Evolutionary conservation across 2,113 vertebrate species (phyloP), one percentile per base, ranked within the genome.

Genomic region (Passer montanus): DNA sequence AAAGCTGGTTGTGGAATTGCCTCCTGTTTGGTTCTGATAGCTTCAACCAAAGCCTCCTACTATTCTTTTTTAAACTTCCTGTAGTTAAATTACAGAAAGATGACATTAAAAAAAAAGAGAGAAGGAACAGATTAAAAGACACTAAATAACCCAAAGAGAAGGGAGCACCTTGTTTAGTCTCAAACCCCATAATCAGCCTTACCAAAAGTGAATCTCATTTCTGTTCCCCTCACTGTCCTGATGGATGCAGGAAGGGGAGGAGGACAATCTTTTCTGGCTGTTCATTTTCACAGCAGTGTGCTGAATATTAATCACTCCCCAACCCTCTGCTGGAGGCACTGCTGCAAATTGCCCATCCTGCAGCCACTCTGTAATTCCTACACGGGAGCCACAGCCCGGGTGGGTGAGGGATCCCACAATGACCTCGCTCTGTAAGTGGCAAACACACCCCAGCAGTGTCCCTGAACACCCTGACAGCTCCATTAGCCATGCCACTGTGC

Each of bases 291-390:
- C 74, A 90, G 85, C 94, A 93, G 82, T 79, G 94, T 14, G 13
- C 47, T 75, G 95, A 93, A 95, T 95, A 72, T 75, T 82, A 94
- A 95, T 67, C 56, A 94, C 66, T n/a, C 78, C 6, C 11, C 62
- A 74, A 55, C 37, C 30, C 49, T 13, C 66, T 7, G 62, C 95
- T 69, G 81, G 12, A 60, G 77, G 90, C 4, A 0, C 64, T 74
- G 74, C 95, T 76, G 80, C 90, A 63, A 50, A 68, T n/a, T 20
- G 15, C 84, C 53, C 3, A 0, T 27, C 60, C 79, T 80, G 70
- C 84, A 62, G 75, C 15, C 1, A 2, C 79, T 49, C 52, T 27
- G 66, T 39, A 10, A 75, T 50, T 79, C 76, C 33, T 43, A 16
- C 28, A 7, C 9, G 50, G 39, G 12, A 81, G 73, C 31, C 79